A percentile compares a stretch with the other conserved stretches of the same genome.
Conservation (phyloP, 2,888 invertebrate species). For the Pyrochroa serraticornis region DNA sequence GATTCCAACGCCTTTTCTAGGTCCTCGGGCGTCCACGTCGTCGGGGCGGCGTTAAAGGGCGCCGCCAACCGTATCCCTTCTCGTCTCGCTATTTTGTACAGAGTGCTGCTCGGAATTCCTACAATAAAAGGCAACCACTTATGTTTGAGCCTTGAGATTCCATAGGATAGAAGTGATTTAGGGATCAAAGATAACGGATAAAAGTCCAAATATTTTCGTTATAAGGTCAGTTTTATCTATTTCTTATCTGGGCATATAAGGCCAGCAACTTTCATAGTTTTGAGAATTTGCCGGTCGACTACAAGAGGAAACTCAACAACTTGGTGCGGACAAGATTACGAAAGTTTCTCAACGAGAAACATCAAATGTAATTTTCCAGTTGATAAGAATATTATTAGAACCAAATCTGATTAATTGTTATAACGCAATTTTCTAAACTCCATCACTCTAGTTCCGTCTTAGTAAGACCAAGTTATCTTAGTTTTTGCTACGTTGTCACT, state of each 20-base stretch:
- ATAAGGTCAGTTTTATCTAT: not conserved
- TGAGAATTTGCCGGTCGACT: not conserved
- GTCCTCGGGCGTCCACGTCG: slow-evolving; percentile 86
- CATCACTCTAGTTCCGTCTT: too few relatives aligned
- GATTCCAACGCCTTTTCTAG: slow-evolving; percentile 81
- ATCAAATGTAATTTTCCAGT: not conserved
- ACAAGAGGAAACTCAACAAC: not conserved
- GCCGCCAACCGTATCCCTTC: slow-evolving; percentile 88
- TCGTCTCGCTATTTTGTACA: slow-evolving; percentile 89
- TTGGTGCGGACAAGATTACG: not conserved
- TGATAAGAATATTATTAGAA: not conserved
- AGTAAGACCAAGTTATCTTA: too few relatives aligned
- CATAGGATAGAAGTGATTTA: not conserved
- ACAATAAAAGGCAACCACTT: slow-evolving; percentile 8
- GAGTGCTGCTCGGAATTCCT: slow-evolving; percentile 88
- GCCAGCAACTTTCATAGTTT: not conserved
- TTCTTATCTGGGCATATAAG: not conserved
- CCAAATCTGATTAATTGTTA: not conserved
- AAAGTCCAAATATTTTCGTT: slow-evolving; percentile 1
- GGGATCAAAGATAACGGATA: not conserved
- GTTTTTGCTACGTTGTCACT: too few relatives aligned
- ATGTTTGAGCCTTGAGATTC: slow-evolving; percentile 1
- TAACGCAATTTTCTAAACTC: too few relatives aligned
- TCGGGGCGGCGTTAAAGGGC: slow-evolving; percentile 90
- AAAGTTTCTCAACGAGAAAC: not conserved